A percentile compares a stretch with the other conserved stretches of the same genome.
phyloP scores from a whole-genome alignment of 1,140 invertebrate species.

The Holcopasites calliopsidis region DNA sequence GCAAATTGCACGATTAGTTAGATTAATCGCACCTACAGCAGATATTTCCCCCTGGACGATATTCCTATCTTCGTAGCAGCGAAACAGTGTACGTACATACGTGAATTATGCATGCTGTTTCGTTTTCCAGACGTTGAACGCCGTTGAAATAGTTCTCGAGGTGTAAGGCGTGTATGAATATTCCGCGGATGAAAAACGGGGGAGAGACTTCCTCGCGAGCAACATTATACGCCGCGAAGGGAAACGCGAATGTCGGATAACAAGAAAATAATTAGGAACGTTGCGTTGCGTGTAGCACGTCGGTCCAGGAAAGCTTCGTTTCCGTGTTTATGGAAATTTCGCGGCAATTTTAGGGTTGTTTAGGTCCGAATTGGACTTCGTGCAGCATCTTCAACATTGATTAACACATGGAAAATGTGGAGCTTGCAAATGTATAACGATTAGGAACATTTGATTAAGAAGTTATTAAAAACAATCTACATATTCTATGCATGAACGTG shows the following conservation, averaged over 20 bases:
- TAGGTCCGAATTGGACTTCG: background rate
- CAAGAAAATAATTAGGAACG: constrained; percentile 72
- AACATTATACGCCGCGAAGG: constrained; percentile 33
- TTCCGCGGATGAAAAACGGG: constrained; percentile 53
- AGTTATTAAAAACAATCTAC: too few species aligned
- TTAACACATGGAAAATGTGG: background rate
- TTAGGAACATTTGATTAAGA: too few species aligned
- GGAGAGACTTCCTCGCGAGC: constrained; percentile 40
- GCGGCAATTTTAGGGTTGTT: constrained; percentile 34
- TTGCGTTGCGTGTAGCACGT: constrained; percentile 68
- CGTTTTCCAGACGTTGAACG: constrained; percentile 14
- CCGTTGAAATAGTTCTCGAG: background rate
- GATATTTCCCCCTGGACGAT: constrained; percentile 14
- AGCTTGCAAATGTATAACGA: background rate
- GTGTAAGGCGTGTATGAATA: constrained; percentile 45
- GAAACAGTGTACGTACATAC: constrained; percentile 5
- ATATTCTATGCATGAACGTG: too few species aligned
- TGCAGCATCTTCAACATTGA: background rate
- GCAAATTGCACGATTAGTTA: constrained; percentile 5
- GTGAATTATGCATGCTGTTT: constrained; percentile 41
- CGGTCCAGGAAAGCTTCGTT: constrained; percentile 43
- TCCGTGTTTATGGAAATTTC: constrained; percentile 56
- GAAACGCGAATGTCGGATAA: constrained; percentile 30
- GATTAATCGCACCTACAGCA: constrained; percentile 28
- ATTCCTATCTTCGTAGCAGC: constrained; percentile 24